Percentiles rank a stretch among this genome's conserved stretches.
Conservation (phyloP, 1,140 invertebrate species). For the Drosophila nikananu region DNA sequence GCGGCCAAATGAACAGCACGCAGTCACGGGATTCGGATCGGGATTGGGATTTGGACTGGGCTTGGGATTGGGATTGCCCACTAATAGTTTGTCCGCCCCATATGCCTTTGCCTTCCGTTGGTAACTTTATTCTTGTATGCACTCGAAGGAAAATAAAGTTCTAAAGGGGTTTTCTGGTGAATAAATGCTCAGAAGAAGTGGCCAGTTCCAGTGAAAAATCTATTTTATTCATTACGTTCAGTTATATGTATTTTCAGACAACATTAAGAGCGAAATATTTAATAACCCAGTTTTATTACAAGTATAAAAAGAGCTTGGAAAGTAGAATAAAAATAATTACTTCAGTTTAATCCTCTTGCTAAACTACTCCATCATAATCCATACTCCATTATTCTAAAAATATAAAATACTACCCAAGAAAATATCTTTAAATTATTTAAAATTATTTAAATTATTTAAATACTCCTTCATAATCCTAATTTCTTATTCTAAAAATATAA, state of each 20-base stretch:
- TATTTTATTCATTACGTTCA: neutral
- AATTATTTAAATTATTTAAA: too few relatives aligned
- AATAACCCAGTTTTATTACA: too few relatives aligned
- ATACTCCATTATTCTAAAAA: too few relatives aligned
- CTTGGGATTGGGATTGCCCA: constrained; percentile 48
- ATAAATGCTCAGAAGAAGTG: neutral
- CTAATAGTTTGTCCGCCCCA: constrained; percentile 70
- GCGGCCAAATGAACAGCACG: constrained; percentile 75
- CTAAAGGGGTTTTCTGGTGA: neutral
- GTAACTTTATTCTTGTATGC: constrained; percentile 15
- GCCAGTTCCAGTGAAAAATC: neutral
- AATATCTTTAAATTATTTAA: too few relatives aligned
- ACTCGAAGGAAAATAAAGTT: constrained; percentile 15
- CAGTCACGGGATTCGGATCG: constrained; percentile 44
- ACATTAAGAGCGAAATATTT: too few relatives aligned
- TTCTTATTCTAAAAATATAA: neutral
- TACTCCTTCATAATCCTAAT: neutral
- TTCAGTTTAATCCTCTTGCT: too few relatives aligned
- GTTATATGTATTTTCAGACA: too few relatives aligned
- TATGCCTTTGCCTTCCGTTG: constrained; percentile 27
- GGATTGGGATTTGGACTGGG: constrained; percentile 8
- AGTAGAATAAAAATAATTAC: too few relatives aligned
- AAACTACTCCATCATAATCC: too few relatives aligned
- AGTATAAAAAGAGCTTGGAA: too few relatives aligned
- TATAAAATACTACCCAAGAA: too few relatives aligned